Conservation (phyloP, 2,113 vertebrate species). For the Cyrtonyx montezumae region DNA sequence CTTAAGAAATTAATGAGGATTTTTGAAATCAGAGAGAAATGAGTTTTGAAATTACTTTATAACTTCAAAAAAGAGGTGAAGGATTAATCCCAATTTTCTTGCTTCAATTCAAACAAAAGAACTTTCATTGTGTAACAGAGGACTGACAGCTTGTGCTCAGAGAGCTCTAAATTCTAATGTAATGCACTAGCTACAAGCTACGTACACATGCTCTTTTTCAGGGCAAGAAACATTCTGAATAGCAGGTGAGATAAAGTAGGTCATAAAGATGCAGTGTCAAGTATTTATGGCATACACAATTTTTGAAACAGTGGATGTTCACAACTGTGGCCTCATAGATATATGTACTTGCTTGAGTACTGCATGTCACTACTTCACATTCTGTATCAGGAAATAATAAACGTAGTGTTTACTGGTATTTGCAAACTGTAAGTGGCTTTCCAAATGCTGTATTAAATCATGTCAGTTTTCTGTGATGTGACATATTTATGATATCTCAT, state of each 20-base stretch:
- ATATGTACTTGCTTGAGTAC: not conserved
- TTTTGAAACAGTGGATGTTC: not conserved
- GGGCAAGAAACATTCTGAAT: not conserved
- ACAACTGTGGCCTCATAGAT: not conserved
- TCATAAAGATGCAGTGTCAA: not conserved
- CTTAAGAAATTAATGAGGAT: not conserved
- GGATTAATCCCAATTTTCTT: not conserved
- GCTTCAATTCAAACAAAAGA: not conserved
- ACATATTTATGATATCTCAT: not conserved
- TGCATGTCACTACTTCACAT: not conserved
- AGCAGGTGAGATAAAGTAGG: not conserved
- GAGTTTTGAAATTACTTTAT: not conserved
- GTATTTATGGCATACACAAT: not conserved
- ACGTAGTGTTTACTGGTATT: not conserved
- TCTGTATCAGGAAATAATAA: not conserved
- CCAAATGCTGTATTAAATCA: not conserved
- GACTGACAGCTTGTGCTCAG: not conserved
- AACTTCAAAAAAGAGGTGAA: not conserved
- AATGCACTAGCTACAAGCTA: not conserved
- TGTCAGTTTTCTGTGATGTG: not conserved
- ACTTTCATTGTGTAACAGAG: not conserved
- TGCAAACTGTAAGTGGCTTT: not conserved
- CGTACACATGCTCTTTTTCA: not conserved
- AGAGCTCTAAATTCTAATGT: not conserved
- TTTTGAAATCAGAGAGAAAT: not conserved